Percentiles rank a stretch among this genome's conserved stretches.
phyloP scores from a whole-genome alignment of 2,888 invertebrate genomes.

The Heteromurus nitidus region DNA sequence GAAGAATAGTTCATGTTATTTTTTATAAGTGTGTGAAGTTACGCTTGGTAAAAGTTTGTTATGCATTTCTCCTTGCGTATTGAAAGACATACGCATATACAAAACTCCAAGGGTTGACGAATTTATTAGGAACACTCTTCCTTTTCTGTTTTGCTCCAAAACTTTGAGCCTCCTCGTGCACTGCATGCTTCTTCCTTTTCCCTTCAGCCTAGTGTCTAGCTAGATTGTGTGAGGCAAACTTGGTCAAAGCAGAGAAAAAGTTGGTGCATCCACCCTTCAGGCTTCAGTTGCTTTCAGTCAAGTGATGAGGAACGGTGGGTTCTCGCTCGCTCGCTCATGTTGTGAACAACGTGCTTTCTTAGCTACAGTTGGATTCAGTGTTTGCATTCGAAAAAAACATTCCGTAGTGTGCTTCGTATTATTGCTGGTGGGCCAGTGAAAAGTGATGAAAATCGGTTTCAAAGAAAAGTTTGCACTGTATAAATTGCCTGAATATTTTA shows the following conservation, averaged over 20 bases:
- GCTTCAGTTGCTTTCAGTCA: constrained; percentile 64
- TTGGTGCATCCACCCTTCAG: constrained; percentile 42
- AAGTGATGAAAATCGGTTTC: constrained; percentile 18
- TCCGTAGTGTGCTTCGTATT: neutral
- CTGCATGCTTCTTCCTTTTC: neutral
- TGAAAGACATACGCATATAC: no score
- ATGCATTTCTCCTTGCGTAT: no score
- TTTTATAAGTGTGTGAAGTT: no score
- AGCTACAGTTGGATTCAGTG: neutral
- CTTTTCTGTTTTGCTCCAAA: no score
- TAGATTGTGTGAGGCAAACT: no score
- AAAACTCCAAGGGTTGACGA: no score
- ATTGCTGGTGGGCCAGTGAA: neutral
- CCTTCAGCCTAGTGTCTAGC: neutral
- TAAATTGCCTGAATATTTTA: no score
- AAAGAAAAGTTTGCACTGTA: no score
- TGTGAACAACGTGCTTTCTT: constrained; percentile 61
- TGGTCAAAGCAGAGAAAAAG: constrained; percentile 38
- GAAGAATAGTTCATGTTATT: no score
- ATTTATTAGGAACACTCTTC: no score
- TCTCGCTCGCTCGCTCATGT: constrained; percentile 52
- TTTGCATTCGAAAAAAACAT: neutral
- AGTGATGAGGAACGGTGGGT: constrained; percentile 62
- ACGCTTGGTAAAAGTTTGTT: no score
- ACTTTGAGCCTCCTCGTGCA: no score